Percentiles rank a stretch among this genome's conserved stretches.
Conservation (phyloP, 2,888 invertebrate species). For the Pterobdella sp. region DNA sequence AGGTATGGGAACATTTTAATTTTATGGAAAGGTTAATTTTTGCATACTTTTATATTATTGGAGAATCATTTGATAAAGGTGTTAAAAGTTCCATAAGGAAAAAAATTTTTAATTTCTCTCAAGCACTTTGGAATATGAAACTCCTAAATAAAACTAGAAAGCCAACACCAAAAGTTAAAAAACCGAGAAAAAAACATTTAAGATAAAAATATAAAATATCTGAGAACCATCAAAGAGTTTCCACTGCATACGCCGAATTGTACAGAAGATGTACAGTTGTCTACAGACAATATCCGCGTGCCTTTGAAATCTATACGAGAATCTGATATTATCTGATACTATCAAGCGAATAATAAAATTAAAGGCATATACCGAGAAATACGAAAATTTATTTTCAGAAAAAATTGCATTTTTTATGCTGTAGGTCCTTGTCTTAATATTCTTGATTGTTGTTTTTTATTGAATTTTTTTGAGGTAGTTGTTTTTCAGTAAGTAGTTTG, state of each 20-base stretch:
- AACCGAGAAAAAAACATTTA: neutral
- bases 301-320: neutral
- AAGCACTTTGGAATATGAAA: too few species aligned
- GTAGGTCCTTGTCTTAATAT: neutral
- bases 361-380: neutral
- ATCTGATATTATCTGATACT: slow-evolving; percentile 9
- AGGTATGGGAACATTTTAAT: too few species aligned
- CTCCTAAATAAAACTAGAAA: neutral
- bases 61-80: too few species aligned
- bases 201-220: neutral
- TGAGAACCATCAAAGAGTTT: neutral
- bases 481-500: too few species aligned
- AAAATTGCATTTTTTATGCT: neutral
- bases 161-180: neutral
- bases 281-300: slow-evolving; percentile 7
- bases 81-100: too few species aligned
- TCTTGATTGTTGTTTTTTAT: too few species aligned
- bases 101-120: too few species aligned
- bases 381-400: neutral
- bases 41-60: too few species aligned
- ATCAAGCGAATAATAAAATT: slow-evolving; percentile 6
- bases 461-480: too few species aligned
- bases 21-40: too few species aligned
- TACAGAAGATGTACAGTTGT: neutral
- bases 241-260: neutral